These are phyloP conservation scores for Cheilosia variabilis DNA, from an alignment of 2,888 invertebrate genomes.

Conservation along the genomic window DNA sequence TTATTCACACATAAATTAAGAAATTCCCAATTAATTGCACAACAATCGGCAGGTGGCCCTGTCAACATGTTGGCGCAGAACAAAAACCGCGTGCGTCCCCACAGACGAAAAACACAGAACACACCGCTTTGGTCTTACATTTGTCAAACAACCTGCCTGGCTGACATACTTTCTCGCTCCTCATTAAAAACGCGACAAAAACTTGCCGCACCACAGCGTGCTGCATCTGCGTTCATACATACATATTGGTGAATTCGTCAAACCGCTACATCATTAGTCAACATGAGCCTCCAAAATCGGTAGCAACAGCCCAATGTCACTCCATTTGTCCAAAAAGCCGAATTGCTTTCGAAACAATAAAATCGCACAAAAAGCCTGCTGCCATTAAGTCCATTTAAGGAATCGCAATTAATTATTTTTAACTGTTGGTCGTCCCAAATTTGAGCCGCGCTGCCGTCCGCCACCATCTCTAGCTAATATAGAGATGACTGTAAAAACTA, in stretches of 20 bases:
- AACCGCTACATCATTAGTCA: constrained; percentile 75
- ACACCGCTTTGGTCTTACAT: constrained; percentile 76
- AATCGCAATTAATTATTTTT: constrained; percentile 84
- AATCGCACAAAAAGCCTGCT: constrained; percentile 54
- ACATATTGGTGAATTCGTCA: constrained; percentile 66
- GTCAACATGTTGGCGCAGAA: constrained; percentile 28
- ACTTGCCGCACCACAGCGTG: constrained; percentile 40
- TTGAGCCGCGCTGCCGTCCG: background rate
- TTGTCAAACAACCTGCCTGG: constrained; percentile 81
- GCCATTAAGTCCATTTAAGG: constrained; percentile 82
- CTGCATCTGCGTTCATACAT: background rate
- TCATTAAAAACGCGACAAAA: constrained; percentile 76
- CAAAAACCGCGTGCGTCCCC: constrained; percentile 3
- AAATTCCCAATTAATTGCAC: constrained; percentile 64
- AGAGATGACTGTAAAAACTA: constrained; percentile 72
- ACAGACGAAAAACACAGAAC: constrained; percentile 11
- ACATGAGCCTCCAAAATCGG: constrained; percentile 56
- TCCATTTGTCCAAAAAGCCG: constrained; percentile 68
- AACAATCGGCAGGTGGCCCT: constrained; percentile 71
- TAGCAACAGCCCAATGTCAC: constrained; percentile 51
- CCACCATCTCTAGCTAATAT: constrained; percentile 67
- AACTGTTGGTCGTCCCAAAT: constrained; percentile 80
- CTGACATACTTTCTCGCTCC: constrained; percentile 82
- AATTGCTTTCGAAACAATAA: constrained; percentile 64
- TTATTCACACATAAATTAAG: constrained; percentile 59